Base-by-base conservation (phyloP, 2,888 invertebrate species). In the Eugnorisma glareosa region DNA sequence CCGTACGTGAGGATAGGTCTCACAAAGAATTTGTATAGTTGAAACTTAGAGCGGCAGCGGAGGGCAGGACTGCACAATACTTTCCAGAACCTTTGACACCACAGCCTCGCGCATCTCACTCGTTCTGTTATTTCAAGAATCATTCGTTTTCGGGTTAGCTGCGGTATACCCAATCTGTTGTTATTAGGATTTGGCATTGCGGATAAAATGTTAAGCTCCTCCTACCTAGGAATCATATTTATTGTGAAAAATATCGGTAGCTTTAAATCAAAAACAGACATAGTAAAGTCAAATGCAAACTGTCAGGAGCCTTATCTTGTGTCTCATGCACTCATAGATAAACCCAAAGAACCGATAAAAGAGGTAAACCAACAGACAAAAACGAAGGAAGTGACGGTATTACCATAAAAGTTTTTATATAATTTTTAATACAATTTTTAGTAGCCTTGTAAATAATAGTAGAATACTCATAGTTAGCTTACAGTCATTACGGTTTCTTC, bases 1-100 rank as follows among this genome's bases (percentile, higher is more conserved):
- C 93, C 94, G 69, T 94, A 94, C 7, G 93, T 92, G 7, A 94
- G 91, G 40, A 94, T 94, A 8, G 94, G 93, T 69, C 92, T 90
- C 7, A 94, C 90, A 78, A 94, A 93, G 21, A 90, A 85, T 75
- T 91, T 92, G 80, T 94, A 94, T 10, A 94, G 59, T 63, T 91
- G 84, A 74, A 92, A 93, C 76, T 94, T 94, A 7, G 86, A 81
- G 68, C 79, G 81, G n/a, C 89, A 85, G 8, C 82, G 82, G 54
- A 93, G 67, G n/a, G 85, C 77, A n/a, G 92, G 90, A 80, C 90
- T 81, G 57, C 86, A 85, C 15, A 94, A 75, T 2, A 93, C 37
- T 7, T 79, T 74, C 89, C 91, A 89, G 76, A 92, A 88, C 28
- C 87, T 90, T 7, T 86, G 86, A 73, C 93, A 93, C 94, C 94